Percentiles rank a stretch among this genome's conserved stretches.
Evolutionary conservation across 2,888 invertebrate genomes (phyloP).

Genomic region (Hyposoter didymator): DNA sequence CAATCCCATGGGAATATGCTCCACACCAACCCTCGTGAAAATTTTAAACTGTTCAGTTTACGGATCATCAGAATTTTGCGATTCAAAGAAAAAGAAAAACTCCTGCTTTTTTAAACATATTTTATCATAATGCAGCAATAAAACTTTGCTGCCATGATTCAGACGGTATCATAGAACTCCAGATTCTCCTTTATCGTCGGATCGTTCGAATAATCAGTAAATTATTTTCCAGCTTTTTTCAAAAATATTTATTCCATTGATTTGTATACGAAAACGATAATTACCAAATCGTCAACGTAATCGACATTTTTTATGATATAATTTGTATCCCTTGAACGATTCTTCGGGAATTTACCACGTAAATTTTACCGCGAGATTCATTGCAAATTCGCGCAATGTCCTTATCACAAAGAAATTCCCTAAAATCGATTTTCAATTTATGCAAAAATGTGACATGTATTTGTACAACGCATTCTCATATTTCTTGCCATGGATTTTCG

Average conservation of each 20-base stretch:
- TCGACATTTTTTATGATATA: too few species aligned
- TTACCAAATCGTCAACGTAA: too few species aligned
- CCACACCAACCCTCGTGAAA: slow-evolving; percentile 16
- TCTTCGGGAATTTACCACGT: too few species aligned
- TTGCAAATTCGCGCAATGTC: too few species aligned
- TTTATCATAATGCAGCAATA: slow-evolving; percentile 44
- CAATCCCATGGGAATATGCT: slow-evolving; percentile 36
- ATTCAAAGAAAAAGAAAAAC: not conserved
- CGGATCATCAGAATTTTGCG: slow-evolving; percentile 11
- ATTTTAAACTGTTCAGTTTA: slow-evolving; percentile 48
- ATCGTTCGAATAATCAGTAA: slow-evolving; percentile 27
- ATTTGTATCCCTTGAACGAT: too few species aligned
- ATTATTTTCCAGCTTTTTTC: not conserved
- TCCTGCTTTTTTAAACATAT: slow-evolving; percentile 38
- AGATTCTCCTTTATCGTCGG: slow-evolving; percentile 27
- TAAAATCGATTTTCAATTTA: too few species aligned
- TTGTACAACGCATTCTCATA: too few species aligned
- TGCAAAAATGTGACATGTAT: too few species aligned
- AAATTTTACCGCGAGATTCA: too few species aligned
- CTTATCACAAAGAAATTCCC: too few species aligned
- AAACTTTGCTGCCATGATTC: slow-evolving; percentile 30
- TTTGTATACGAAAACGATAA: not conserved
- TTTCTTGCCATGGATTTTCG: too few species aligned
- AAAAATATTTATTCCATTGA: not conserved
- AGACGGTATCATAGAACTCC: not conserved